A percentile compares a stretch with the other conserved stretches of the same genome.
Conservation (phyloP, 2,113 vertebrate genomes). For the Cyrtonyx montezumae region DNA sequence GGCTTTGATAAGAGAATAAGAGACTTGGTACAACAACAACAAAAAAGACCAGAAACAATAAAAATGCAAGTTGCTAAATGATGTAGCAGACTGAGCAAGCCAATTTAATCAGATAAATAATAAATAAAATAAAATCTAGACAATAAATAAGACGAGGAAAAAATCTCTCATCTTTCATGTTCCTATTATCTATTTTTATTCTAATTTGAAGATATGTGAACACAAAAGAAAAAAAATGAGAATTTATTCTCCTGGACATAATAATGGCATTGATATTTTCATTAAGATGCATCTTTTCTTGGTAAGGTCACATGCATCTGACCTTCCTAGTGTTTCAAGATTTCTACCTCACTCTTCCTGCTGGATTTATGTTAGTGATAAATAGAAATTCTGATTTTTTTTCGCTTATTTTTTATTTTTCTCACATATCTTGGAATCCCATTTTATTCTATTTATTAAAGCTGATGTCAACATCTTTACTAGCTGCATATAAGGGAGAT, state of each 20-base stretch:
- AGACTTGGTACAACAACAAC: neutral
- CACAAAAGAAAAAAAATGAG: neutral
- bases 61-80: neutral
- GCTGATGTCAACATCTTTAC: neutral
- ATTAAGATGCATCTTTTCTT: neutral
- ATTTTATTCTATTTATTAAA: neutral
- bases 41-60: neutral
- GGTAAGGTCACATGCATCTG: neutral
- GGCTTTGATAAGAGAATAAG: neutral
- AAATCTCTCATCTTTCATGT: neutral
- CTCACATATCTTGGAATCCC: neutral
- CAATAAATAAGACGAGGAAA: neutral
- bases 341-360: neutral
- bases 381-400: neutral
- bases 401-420: neutral
- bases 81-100: constrained; percentile 13
- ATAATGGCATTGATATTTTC: neutral
- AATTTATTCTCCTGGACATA: neutral
- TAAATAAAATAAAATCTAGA: neutral
- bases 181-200: neutral
- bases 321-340: neutral
- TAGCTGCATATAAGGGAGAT: neutral
- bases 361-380: neutral
- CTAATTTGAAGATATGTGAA: neutral
- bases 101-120: neutral